phyloP scores from a whole-genome alignment of 2,113 vertebrate species.

The Neolamprologus falcicula region DNA sequence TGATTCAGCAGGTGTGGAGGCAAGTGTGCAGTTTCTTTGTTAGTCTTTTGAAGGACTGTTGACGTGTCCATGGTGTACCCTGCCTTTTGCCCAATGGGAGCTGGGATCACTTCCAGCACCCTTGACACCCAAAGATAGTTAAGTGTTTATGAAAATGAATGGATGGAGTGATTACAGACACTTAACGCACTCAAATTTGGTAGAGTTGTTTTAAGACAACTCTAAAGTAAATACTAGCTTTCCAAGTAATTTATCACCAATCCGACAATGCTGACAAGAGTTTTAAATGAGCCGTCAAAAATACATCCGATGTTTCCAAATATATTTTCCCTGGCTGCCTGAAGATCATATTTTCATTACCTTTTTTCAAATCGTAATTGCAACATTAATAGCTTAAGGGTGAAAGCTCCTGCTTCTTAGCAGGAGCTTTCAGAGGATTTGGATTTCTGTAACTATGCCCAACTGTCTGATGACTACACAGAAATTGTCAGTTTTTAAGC shows the following conservation, averaged over 20 bases:
- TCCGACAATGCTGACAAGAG: constrained; percentile 16
- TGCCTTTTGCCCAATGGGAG: not conserved
- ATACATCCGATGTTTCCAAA: constrained; percentile 27
- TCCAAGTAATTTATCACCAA: constrained; percentile 17
- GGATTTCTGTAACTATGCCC: not conserved
- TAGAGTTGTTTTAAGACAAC: not conserved
- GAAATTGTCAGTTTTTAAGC: not conserved
- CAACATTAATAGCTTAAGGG: constrained; percentile 19
- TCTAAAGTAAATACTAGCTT: constrained; percentile 1
- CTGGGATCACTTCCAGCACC: not conserved
- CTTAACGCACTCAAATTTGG: not conserved
- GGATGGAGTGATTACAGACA: not conserved
- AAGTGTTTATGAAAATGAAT: not conserved
- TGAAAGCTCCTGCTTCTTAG: not conserved
- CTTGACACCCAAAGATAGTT: not conserved
- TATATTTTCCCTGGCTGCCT: constrained; percentile 1
- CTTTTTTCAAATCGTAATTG: constrained; percentile 17
- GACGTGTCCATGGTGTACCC: not conserved
- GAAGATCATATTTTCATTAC: constrained; percentile 28
- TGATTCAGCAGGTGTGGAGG: not conserved
- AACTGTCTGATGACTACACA: not conserved
- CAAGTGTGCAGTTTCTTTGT: not conserved
- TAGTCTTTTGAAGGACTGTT: not conserved
- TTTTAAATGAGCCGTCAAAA: constrained; percentile 34
- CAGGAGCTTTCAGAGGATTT: not conserved